Conservation (phyloP, 2,113 vertebrate genomes). For the Takifugu flavidus region DNA sequence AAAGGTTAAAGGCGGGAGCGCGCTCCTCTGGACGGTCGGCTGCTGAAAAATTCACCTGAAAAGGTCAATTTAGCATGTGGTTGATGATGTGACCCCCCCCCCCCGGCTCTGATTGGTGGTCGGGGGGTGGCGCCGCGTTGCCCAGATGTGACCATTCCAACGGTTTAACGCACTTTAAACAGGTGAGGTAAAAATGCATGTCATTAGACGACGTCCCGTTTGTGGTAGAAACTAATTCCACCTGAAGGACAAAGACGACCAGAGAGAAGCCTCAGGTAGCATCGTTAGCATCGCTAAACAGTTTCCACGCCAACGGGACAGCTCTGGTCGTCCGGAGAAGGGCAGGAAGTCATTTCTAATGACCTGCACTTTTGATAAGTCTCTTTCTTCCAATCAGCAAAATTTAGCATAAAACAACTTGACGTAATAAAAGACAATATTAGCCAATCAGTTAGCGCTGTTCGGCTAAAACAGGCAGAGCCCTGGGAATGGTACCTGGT, state of each 20-base stretch:
- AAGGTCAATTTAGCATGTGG: not conserved
- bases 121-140: no score
- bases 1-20: conserved; percentile 4
- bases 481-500: conserved; percentile 13
- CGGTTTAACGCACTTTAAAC: not conserved
- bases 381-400: not conserved
- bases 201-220: no score
- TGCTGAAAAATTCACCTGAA: conserved; percentile 27
- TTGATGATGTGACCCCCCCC: no score
- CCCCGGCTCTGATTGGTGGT: no score
- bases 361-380: not conserved
- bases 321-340: not conserved
- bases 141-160: conserved; percentile 23
- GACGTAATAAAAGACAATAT: not conserved
- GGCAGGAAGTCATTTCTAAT: conserved; percentile 12
- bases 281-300: not conserved
- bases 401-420: not conserved
- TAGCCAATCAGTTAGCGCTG: not conserved
- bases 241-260: no score
- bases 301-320: not conserved
- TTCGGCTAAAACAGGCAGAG: conserved; percentile 14
- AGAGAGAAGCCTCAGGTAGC: no score
- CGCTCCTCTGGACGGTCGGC: not conserved
- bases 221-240: no score
- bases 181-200: not conserved